phyloP scores from a whole-genome alignment of 1,140 invertebrate genomes.

The Acromyrmex echinatior region DNA sequence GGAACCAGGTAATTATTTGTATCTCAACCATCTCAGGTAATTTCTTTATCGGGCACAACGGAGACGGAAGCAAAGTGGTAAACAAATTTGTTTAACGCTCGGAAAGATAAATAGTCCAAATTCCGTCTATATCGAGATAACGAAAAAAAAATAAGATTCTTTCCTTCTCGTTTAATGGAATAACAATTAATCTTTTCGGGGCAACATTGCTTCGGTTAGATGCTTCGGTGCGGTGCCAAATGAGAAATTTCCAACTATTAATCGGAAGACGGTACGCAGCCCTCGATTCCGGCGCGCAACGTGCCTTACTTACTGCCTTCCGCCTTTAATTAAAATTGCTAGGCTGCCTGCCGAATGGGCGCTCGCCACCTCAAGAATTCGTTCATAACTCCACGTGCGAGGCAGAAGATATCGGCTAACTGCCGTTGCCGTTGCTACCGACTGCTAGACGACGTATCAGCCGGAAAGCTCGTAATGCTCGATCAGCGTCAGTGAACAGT shows the following conservation, averaged over 20 bases:
- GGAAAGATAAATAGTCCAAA: not conserved
- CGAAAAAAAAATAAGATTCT: not conserved
- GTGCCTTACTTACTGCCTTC: not conserved
- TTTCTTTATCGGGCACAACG: not conserved
- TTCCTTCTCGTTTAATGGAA: not conserved
- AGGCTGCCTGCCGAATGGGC: conserved; percentile 75
- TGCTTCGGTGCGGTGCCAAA: not conserved
- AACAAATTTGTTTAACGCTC: not conserved
- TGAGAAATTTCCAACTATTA: conserved; percentile 56
- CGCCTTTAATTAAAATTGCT: conserved; percentile 83
- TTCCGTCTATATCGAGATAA: not conserved
- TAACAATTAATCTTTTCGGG: conserved; percentile 27
- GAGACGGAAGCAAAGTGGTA: not conserved
- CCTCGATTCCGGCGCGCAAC: conserved; percentile 30
- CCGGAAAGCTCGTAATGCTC: conserved; percentile 40
- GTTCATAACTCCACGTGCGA: conserved; percentile 77
- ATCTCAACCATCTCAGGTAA: not conserved
- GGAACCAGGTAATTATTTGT: not conserved
- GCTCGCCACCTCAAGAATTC: conserved; percentile 78
- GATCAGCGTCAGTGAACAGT: conserved; percentile 37
- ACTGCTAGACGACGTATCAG: conserved; percentile 8
- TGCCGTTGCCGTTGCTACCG: too few relatives aligned
- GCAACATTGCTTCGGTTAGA: conserved; percentile 1
- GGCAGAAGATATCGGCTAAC: not conserved
- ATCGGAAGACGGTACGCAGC: conserved; percentile 19